A percentile compares a stretch with the other conserved stretches of the same genome.
phyloP scores from a whole-genome alignment of 2,797 vertebrate species.

The Typhlichthys eigenmanni region DNA sequence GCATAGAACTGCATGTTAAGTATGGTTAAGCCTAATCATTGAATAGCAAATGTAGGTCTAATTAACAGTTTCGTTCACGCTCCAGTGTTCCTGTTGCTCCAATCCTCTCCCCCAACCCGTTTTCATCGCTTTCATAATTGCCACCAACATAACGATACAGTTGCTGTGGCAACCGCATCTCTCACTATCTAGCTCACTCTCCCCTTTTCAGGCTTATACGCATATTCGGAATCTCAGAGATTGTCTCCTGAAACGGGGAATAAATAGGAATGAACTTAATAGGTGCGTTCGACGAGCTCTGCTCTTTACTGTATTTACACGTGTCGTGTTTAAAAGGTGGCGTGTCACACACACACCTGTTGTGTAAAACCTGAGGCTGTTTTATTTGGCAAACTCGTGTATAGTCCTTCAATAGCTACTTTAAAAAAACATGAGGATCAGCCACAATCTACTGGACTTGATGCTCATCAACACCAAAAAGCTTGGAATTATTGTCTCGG shows the following conservation, averaged over 20 bases:
- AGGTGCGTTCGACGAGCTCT: slow-evolving; percentile 7
- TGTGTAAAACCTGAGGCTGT: neutral
- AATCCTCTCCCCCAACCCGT: slow-evolving; percentile 66
- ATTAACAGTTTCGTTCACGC: slow-evolving; percentile 66
- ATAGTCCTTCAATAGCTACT: too few species aligned
- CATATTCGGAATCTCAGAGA: slow-evolving; percentile 43
- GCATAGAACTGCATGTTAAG: slow-evolving; percentile 5
- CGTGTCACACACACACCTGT: neutral
- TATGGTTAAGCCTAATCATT: slow-evolving; percentile 17
- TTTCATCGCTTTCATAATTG: slow-evolving; percentile 80
- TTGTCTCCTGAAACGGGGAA: slow-evolving; percentile 34
- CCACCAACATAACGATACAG: slow-evolving; percentile 84
- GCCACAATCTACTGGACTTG: slow-evolving; percentile 62
- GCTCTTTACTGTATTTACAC: neutral
- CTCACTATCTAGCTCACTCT: slow-evolving; percentile 29
- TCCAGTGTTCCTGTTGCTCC: slow-evolving; percentile 59
- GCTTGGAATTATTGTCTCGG: slow-evolving; percentile 45
- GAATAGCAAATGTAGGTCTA: slow-evolving; percentile 47
- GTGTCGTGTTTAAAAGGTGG: neutral
- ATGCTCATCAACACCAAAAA: slow-evolving; percentile 40
- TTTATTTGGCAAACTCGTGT: neutral
- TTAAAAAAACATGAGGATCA: slow-evolving; percentile 18
- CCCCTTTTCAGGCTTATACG: slow-evolving; percentile 23
- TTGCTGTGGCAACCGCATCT: slow-evolving; percentile 81
- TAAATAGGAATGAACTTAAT: slow-evolving; percentile 19